Percentiles rank a stretch among this genome's conserved stretches.
Conservation (phyloP, 2,888 invertebrate genomes). For the Drosophila neotestacea region DNA sequence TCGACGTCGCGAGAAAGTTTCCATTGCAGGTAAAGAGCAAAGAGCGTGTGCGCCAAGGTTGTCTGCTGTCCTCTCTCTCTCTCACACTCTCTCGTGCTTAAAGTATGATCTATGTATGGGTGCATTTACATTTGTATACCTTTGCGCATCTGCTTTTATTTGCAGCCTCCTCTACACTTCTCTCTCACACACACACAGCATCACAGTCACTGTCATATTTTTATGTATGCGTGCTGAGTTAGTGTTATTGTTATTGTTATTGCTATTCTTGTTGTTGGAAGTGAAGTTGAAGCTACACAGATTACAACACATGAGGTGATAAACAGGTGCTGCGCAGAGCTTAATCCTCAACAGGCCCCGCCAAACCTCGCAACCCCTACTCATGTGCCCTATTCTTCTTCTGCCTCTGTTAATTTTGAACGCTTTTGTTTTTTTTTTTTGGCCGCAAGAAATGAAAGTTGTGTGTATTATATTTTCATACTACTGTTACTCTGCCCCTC, state of each 20-base stretch:
- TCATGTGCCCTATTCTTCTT: slow-evolving; percentile 64
- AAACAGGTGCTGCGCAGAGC: slow-evolving; percentile 70
- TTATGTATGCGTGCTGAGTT: slow-evolving; percentile 30
- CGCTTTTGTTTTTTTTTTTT: slow-evolving; percentile 68
- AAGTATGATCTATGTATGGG: not conserved
- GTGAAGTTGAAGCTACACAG: slow-evolving; percentile 59
- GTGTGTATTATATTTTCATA: slow-evolving; percentile 74
- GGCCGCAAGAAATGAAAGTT: slow-evolving; percentile 76
- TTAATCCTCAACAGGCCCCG: slow-evolving; percentile 38
- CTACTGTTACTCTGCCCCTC: slow-evolving; percentile 70
- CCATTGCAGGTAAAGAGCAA: slow-evolving; percentile 35
- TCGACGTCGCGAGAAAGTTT: slow-evolving; percentile 65
- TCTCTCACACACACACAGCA: slow-evolving; percentile 9
- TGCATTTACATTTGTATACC: slow-evolving; percentile 1
- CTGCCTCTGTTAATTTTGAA: slow-evolving; percentile 67
- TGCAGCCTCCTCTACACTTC: slow-evolving; percentile 41
- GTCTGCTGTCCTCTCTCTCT: slow-evolving; percentile 43
- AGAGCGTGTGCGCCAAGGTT: slow-evolving; percentile 63
- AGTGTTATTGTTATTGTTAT: slow-evolving; percentile 46
- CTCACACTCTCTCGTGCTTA: slow-evolving; percentile 11
- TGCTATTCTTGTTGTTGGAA: slow-evolving; percentile 34
- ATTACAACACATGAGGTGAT: slow-evolving; percentile 78
- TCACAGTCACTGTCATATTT: slow-evolving; percentile 11
- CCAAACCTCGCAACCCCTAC: slow-evolving; percentile 5
- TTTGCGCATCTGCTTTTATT: slow-evolving; percentile 33